Evolutionary conservation across 2,113 vertebrate species (phyloP).

Genomic region (Lanius collurio): DNA sequence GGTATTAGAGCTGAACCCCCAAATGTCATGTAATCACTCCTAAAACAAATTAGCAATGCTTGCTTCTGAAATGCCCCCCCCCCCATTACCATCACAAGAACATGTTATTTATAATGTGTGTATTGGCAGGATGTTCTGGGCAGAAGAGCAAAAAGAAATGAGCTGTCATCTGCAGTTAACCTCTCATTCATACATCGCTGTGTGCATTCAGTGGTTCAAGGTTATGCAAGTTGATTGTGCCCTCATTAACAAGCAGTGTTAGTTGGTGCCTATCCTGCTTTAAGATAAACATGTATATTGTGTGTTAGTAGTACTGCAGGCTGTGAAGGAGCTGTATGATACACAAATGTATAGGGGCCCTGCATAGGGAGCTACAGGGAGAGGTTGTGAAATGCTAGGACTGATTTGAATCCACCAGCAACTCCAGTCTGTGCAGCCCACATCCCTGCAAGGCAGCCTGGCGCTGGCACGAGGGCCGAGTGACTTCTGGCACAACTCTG

Average conservation of each 20-base stretch:
- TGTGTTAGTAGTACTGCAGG: not conserved
- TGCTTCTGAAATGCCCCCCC: not conserved
- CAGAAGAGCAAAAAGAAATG: slow-evolving; percentile 47
- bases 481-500: not conserved
- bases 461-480: rapidly evolving
- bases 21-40: not conserved
- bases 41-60: not conserved
- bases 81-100: not conserved
- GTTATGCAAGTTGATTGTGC: slow-evolving; percentile 33
- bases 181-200: not conserved
- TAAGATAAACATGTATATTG: not conserved
- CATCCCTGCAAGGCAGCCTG: not conserved
- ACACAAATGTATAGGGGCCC: not conserved
- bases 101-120: not conserved
- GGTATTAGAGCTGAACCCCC: not conserved
- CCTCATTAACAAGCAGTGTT: slow-evolving; percentile 39
- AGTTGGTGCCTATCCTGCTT: slow-evolving; percentile 4
- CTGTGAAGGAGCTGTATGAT: not conserved
- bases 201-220: not conserved
- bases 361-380: not conserved
- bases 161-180: slow-evolving; percentile 50
- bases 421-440: not conserved
- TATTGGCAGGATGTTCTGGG: not conserved
- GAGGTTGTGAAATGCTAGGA: not conserved
- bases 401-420: not conserved